phyloP scores from a whole-genome alignment of 1,140 invertebrate genomes.

The Ericerus pela region DNA sequence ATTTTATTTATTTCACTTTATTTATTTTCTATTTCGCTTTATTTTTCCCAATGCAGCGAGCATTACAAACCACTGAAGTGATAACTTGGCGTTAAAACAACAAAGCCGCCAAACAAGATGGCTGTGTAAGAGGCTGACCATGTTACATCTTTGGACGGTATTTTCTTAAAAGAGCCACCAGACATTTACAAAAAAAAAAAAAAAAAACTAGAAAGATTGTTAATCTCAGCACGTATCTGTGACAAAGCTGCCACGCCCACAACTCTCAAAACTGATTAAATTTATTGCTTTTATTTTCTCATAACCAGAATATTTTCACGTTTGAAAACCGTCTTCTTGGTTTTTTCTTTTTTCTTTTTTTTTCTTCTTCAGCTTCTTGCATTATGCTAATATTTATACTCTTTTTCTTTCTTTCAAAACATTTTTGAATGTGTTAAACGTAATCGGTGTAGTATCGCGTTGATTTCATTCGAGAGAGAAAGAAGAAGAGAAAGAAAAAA shows the following conservation, averaged over 20 bases:
- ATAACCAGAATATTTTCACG: conserved; percentile 9
- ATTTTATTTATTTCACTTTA: not conserved
- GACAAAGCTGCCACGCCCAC: conserved; percentile 9
- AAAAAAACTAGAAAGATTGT: not conserved
- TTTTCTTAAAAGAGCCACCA: conserved; percentile 2
- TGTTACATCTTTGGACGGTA: conserved; percentile 9
- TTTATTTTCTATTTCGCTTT: not conserved
- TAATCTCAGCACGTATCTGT: conserved; percentile 9
- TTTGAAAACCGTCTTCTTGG: not conserved
- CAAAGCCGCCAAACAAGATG: conserved; percentile 9
- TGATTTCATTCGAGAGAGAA: too few species aligned
- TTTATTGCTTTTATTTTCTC: conserved; percentile 8
- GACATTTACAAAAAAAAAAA: not conserved
- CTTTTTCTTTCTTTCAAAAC: conserved; percentile 2
- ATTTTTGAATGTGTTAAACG: conserved; percentile 6
- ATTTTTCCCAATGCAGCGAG: not conserved
- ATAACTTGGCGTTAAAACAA: not conserved
- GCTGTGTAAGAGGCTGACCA: conserved; percentile 8
- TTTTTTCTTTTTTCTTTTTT: not conserved
- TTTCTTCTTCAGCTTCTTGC: not conserved
- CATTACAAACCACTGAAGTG: conserved; percentile 4
- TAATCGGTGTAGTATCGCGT: not conserved
- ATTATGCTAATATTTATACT: conserved; percentile 12
- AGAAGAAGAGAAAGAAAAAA: too few species aligned
- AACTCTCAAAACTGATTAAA: conserved; percentile 12